Evolutionary conservation across 2,888 invertebrate species (phyloP), one percentile per base, ranked within the genome.

Genomic region (Chloromyia formosa): DNA sequence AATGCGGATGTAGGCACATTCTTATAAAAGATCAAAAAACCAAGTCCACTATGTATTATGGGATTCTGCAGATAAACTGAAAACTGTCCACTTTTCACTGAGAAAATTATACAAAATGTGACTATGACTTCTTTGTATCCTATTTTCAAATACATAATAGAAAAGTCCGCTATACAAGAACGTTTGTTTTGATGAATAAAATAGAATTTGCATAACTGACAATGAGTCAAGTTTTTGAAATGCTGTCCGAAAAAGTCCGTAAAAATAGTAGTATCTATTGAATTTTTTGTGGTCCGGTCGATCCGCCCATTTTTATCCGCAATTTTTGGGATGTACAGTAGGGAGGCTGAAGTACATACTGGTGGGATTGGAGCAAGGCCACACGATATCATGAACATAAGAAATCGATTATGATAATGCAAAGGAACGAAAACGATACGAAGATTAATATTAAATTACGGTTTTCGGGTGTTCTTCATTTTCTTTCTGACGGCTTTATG

Each of bases 371-470:
- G 18, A 56, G 10, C 27, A 56, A 56, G 56, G 56, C 53, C n/a
- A 3, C 22, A 20, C 10, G 16, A 18, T 20, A 20, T 18, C 18
- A 18, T 16, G 22, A 56, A 56, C 56, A 56, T 20, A 56, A 20
- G 56, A 56, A 56, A 56, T 56, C 56, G 56, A 56, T 56, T 56
- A 56, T 56, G 22, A 56, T 56, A 56, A 16, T 56, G 56, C 20
- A 7, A 16, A n/a, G 56, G 20, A 16, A 20, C 16, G 18, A 56
- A 20, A 56, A 56, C 56, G 56, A 20, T 20, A 56, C 56, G 56
- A 2, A 56, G 56, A 56, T 56, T 56, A 56, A 56, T 56, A 56
- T 56, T 20, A 20, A 56, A 20, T 20, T 16, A 56, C 18, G 22
- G 27, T 18, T 56, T 56, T 56, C 5, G 56, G 20, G 18, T 56